Percentiles rank a stretch among this genome's conserved stretches.
These are phyloP conservation scores for Holothuria glaberrima DNA, from an alignment of 35 echinoderm and acorn worm species.

Conservation along the genomic window DNA sequence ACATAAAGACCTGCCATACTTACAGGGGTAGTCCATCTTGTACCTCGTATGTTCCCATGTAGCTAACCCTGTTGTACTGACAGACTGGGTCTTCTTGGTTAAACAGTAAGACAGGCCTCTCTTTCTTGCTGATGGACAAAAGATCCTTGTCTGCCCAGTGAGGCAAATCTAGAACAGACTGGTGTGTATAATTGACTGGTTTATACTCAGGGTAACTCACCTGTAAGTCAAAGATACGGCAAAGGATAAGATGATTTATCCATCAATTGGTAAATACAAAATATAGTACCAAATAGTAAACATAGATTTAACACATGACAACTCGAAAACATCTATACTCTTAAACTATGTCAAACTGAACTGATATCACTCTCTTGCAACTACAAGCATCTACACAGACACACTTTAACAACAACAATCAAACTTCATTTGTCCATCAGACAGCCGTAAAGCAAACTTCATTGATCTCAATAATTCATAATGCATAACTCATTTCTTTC, in stretches of 20 bases:
- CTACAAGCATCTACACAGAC: too few species aligned
- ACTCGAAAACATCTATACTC: too few species aligned
- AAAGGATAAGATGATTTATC: constrained; percentile 1
- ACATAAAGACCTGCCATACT: constrained; percentile 38
- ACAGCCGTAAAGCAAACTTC: too few species aligned
- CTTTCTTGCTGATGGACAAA: constrained; percentile 46
- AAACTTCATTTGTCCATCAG: too few species aligned
- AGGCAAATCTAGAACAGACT: constrained; percentile 60
- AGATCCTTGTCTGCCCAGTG: constrained; percentile 89
- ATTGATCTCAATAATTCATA: too few species aligned
- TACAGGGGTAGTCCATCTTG: constrained; percentile 92
- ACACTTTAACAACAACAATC: too few species aligned
- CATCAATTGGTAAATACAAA: too few species aligned
- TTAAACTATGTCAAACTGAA: too few species aligned
- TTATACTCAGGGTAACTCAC: constrained; percentile 67
- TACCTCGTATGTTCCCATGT: constrained; percentile 72
- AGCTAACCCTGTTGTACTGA: constrained; percentile 82
- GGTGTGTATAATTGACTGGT: constrained; percentile 78
- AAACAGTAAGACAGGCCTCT: constrained; percentile 67
- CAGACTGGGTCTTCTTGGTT: constrained; percentile 70
- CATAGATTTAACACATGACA: too few species aligned
- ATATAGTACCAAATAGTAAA: too few species aligned
- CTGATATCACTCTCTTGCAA: too few species aligned
- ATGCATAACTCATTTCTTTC: too few species aligned
- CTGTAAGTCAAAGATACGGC: constrained; percentile 39